Conservation (phyloP, 2,888 invertebrate genomes). For the Operophtera brumata region DNA sequence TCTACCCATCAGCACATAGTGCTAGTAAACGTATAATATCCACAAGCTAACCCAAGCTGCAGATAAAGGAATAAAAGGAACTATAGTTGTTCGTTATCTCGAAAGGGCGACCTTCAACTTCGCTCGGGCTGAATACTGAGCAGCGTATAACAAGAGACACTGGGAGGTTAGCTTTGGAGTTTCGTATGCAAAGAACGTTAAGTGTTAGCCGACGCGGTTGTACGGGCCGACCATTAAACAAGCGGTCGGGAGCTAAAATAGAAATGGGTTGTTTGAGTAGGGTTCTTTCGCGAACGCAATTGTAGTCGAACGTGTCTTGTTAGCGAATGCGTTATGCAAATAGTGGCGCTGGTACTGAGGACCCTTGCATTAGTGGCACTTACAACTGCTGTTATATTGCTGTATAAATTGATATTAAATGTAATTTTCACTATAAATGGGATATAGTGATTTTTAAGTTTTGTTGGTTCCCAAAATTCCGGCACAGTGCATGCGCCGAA, state of each 20-base stretch:
- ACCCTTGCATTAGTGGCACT: slow-evolving; percentile 40
- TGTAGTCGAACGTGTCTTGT: slow-evolving; percentile 79
- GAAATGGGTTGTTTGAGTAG: slow-evolving; percentile 80
- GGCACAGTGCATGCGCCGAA: too few species aligned
- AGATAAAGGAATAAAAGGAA: slow-evolving; percentile 52
- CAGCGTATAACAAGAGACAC: slow-evolving; percentile 72
- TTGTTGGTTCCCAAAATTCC: too few species aligned
- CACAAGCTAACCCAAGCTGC: slow-evolving; percentile 34
- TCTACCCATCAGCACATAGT: slow-evolving; percentile 26
- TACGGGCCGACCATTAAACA: slow-evolving; percentile 79
- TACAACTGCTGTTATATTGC: slow-evolving; percentile 30
- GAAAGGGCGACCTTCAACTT: slow-evolving; percentile 73
- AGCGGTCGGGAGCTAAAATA: slow-evolving; percentile 76
- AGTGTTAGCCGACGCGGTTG: slow-evolving; percentile 78
- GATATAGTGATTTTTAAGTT: too few species aligned
- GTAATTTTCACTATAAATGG: too few species aligned
- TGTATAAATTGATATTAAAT: slow-evolving; percentile 26
- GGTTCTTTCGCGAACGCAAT: slow-evolving; percentile 80
- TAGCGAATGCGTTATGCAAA: slow-evolving; percentile 78
- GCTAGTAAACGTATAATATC: slow-evolving; percentile 32
- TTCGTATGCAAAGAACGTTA: slow-evolving; percentile 81
- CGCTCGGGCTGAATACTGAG: slow-evolving; percentile 69
- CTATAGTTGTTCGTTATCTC: slow-evolving; percentile 68
- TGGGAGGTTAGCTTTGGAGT: slow-evolving; percentile 67
- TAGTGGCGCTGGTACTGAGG: slow-evolving; percentile 39